Evolutionary conservation across 2,888 invertebrate genomes (phyloP), one percentile per base, ranked within the genome.

Genomic region (Sinotaia quadrata): DNA sequence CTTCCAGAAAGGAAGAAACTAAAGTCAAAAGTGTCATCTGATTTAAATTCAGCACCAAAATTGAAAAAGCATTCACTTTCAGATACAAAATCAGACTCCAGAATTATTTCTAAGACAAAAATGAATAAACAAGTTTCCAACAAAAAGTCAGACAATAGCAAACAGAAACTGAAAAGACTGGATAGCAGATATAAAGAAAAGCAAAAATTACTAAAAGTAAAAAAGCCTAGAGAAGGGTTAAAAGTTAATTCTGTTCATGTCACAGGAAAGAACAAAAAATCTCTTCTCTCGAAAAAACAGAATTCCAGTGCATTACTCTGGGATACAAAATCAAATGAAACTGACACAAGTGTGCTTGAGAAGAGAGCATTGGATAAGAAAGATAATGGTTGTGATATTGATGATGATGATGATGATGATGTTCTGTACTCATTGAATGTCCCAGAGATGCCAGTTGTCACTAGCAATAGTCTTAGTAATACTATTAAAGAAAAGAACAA

Each of bases 401-500:
- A 71, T 34, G 69, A 69, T 67, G 72, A 74, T 31, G 69, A 71
- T 70, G 81, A 80, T 71, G 78, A 78, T 62, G 77, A 76, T 57
- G 68, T 80, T 59, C 65, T 80, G 47, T 83, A 80, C 71, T 80
- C 79, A 0, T 68, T 83, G 24, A 75, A 63, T 52, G 41, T 44
- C 27, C 12, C 21, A 51, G 41, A 58, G 49, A 51, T 57, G 52
- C 54, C 51, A 47, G 59, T 54, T 18, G 29, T 36, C 1, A 33
- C n/a, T 8, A 24, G 37, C 7, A 21, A 37, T 8, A 8, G 10
- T 15, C n/a, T n/a, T n/a, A n/a, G n/a, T n/a, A 2, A 24, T 33
- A 36, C 24, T 15, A 37, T 37, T 33, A 37, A 33, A 33, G 29
- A 41, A 34, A 58, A 54, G 33, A 29, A 33, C 8, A 1, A 34